These are phyloP conservation scores for Mormyrus proboscirostris DNA, from an alignment of 2,797 vertebrate species.

Conservation along the genomic window DNA sequence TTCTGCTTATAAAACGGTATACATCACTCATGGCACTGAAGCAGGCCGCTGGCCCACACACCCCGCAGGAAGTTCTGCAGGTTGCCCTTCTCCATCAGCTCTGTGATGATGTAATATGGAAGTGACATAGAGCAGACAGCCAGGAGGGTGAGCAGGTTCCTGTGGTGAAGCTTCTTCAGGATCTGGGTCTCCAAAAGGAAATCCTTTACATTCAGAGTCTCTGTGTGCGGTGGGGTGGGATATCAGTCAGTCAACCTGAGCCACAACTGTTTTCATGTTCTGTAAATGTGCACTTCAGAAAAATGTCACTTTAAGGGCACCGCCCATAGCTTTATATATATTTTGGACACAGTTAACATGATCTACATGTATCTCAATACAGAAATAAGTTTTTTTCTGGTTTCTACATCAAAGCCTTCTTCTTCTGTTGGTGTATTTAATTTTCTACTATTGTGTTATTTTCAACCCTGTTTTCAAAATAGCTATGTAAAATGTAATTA, in stretches of 20 bases:
- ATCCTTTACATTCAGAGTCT: conserved; percentile 51
- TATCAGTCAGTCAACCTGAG: not conserved
- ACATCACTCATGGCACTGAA: not conserved
- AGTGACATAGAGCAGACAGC: conserved; percentile 57
- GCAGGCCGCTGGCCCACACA: conserved; percentile 27
- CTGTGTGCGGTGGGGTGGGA: conserved; percentile 25
- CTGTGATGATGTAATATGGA: conserved; percentile 73
- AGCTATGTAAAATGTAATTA: not conserved
- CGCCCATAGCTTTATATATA: not conserved
- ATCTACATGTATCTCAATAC: not conserved
- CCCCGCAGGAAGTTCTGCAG: conserved; percentile 65
- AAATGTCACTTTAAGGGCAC: not conserved
- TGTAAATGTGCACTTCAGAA: not conserved
- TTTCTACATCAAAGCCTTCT: not conserved
- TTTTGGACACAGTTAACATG: not conserved
- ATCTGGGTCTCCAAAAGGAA: conserved; percentile 68
- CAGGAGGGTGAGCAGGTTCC: conserved; percentile 67
- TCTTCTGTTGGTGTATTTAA: not conserved
- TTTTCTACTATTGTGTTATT: not conserved
- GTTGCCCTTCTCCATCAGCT: conserved; percentile 73
- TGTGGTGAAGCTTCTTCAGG: conserved; percentile 66
- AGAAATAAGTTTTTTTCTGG: not conserved
- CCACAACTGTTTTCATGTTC: not conserved
- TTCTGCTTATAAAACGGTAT: not conserved
- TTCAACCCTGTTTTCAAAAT: not conserved